Evolutionary conservation across 2,888 invertebrate genomes (phyloP).

Genomic region (Boloria selene): DNA sequence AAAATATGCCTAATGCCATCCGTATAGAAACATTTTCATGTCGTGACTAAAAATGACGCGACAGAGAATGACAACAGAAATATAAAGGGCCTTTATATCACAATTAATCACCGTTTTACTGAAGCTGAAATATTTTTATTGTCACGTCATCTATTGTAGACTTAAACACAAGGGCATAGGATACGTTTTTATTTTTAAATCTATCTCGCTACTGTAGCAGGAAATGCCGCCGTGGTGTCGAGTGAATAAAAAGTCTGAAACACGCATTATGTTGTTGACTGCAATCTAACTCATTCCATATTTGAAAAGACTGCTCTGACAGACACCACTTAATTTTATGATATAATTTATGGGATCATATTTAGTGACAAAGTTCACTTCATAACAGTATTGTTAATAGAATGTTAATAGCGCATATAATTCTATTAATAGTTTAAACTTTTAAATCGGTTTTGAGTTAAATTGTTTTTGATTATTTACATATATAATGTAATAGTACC

Average conservation of each 20-base stretch:
- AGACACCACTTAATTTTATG: conserved; percentile 70
- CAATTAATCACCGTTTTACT: conserved; percentile 77
- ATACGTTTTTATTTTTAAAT: conserved; percentile 45
- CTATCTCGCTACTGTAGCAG: conserved; percentile 62
- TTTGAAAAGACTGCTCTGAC: conserved; percentile 71
- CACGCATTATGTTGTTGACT: conserved; percentile 76
- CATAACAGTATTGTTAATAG: conserved; percentile 31
- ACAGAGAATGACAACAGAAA: conserved; percentile 69
- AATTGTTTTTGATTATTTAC: no score
- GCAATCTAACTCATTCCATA: conserved; percentile 80
- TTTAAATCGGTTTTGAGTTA: neutral
- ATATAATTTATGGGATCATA: conserved; percentile 53
- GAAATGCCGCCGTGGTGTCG: conserved; percentile 75
- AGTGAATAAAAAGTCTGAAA: conserved; percentile 77
- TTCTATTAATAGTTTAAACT: neutral
- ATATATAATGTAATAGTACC: no score
- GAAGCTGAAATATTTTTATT: conserved; percentile 42
- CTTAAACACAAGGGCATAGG: conserved; percentile 47
- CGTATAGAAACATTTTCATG: conserved; percentile 58
- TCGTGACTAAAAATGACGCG: conserved; percentile 65
- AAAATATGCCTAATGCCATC: conserved; percentile 50
- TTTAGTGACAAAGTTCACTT: conserved; percentile 37
- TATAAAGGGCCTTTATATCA: conserved; percentile 75
- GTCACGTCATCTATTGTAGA: conserved; percentile 42
- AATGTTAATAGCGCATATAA: conserved; percentile 17